phyloP scores from a whole-genome alignment of 2,888 invertebrate species.

The Petrolisthes cinctipes region DNA sequence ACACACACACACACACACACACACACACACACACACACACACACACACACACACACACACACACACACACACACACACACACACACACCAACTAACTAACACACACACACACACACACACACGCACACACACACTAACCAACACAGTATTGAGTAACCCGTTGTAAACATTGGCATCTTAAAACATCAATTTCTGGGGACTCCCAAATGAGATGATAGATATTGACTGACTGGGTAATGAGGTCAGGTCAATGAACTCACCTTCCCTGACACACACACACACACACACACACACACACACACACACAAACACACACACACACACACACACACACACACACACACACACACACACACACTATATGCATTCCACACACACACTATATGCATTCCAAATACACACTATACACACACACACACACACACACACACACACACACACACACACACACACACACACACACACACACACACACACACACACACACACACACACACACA shows the following conservation, averaged over 20 bases:
- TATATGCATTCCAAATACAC: too few species aligned
- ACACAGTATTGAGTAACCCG: background rate
- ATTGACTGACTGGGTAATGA: too few species aligned
- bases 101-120: background rate
- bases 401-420: too few species aligned
- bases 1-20: background rate
- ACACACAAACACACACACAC: background rate
- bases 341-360: background rate
- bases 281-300: too few species aligned
- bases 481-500: too few species aligned
- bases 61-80: background rate
- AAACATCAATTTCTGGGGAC: background rate
- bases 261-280: too few species aligned
- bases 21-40: background rate
- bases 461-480: background rate
- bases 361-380: too few species aligned
- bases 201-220: background rate
- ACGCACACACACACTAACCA: background rate
- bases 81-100: background rate
- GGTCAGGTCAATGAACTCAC: too few species aligned
- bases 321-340: slow-evolving; percentile 16
- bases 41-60: slow-evolving; percentile 9
- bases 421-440: too few species aligned
- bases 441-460: slow-evolving; percentile 10
- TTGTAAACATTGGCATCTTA: background rate